A percentile compares a stretch with the other conserved stretches of the same genome.
Conservation (phyloP, 1,140 invertebrate species). For the Brachionus manjavacas region DNA sequence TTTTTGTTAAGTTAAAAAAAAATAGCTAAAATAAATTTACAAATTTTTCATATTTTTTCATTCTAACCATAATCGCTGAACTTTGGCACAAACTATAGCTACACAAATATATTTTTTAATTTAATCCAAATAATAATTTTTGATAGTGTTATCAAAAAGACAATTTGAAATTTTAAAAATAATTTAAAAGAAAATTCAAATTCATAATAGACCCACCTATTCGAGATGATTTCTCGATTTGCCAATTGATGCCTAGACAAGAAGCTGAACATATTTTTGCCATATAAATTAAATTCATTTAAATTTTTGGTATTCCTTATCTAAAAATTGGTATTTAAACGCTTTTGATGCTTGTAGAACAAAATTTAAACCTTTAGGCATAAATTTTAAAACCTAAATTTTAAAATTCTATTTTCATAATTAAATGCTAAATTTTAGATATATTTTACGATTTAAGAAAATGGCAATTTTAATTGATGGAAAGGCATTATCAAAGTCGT, state of each 20-base stretch:
- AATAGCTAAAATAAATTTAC: too few relatives aligned
- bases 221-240: not conserved
- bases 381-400: not conserved
- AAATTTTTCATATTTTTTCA: too few relatives aligned
- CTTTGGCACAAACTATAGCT: not conserved
- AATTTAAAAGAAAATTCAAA: not conserved
- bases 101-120: not conserved
- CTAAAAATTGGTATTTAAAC: not conserved
- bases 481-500: slow-evolving; percentile 27
- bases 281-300: too few relatives aligned
- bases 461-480: slow-evolving; percentile 34
- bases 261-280: not conserved
- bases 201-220: not conserved
- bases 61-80: not conserved
- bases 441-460: not conserved
- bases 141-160: not conserved
- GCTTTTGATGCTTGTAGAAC: not conserved
- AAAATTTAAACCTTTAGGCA: not conserved
- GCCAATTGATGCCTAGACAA: not conserved
- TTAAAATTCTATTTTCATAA: not conserved
- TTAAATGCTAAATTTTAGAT: slow-evolving; percentile 6
- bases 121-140: not conserved
- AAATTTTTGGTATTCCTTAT: not conserved
- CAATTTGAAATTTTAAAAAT: not conserved
- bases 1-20: too few relatives aligned